Percentiles rank a stretch among this genome's conserved stretches.
Conservation (phyloP, 2,888 invertebrate genomes). For the Nymphalis c-album region DNA sequence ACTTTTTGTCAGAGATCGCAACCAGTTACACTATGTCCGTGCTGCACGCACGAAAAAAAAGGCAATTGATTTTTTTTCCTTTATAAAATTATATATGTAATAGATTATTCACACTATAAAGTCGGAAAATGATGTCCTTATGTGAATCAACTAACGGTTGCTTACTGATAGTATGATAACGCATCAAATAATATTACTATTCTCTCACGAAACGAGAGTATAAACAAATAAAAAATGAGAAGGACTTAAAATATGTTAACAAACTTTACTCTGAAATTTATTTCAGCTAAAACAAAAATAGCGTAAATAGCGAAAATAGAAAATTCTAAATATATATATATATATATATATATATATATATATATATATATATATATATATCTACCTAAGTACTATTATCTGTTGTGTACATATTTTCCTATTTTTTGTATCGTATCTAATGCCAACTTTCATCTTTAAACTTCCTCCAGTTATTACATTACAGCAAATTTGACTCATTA, state of each 20-base stretch:
- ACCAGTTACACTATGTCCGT: conserved; percentile 13
- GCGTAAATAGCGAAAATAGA: too few relatives aligned
- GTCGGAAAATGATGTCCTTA: not conserved
- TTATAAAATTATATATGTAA: not conserved
- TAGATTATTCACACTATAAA: not conserved
- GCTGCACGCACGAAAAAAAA: not conserved
- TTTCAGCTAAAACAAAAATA: too few relatives aligned
- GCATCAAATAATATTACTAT: not conserved
- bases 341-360: too few relatives aligned
- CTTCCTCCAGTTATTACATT: conserved; percentile 54
- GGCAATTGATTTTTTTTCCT: not conserved
- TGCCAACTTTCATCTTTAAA: conserved; percentile 43
- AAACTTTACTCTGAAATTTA: too few relatives aligned
- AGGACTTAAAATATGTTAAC: too few relatives aligned
- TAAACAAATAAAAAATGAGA: too few relatives aligned
- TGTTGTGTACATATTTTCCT: not conserved
- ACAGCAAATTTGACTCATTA: conserved; percentile 54
- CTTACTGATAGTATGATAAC: not conserved
- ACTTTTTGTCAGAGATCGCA: conserved; percentile 42
- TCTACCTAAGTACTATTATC: not conserved
- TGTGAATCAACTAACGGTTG: not conserved
- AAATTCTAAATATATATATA: too few relatives aligned
- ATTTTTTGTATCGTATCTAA: not conserved
- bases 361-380: too few relatives aligned
- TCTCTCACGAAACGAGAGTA: too few relatives aligned